phyloP scores from a whole-genome alignment of 2,797 vertebrate genomes.

The Crocodylus rhombifer region DNA sequence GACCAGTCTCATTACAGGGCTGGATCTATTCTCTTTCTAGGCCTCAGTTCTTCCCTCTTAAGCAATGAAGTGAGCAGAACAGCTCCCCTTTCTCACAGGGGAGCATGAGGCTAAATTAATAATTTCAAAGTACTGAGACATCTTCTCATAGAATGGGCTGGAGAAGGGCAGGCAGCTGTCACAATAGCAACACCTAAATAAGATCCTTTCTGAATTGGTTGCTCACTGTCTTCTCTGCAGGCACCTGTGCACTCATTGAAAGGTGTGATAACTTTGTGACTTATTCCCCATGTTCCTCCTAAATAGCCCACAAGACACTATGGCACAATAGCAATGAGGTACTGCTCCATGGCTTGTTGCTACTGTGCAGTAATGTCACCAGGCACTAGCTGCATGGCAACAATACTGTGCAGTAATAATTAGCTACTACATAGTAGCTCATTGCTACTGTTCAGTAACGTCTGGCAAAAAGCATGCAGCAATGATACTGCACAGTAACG shows the following conservation, averaged over 20 bases:
- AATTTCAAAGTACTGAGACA: not conserved
- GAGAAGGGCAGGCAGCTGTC: not conserved
- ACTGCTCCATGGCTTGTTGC: no score
- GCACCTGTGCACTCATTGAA: fast-evolving
- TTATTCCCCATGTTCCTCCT: not conserved
- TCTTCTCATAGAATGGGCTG: not conserved
- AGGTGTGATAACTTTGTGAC: not conserved
- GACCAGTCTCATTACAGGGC: not conserved
- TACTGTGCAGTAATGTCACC: no score
- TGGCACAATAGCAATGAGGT: not conserved
- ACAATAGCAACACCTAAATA: not conserved
- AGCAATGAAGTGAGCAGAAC: not conserved
- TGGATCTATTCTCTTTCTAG: not conserved
- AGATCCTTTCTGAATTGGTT: not conserved
- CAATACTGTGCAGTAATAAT: no score
- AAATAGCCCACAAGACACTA: not conserved
- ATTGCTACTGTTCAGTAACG: no score
- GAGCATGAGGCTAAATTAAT: not conserved
- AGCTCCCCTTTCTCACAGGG: not conserved
- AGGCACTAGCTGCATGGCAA: no score
- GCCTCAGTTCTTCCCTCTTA: not conserved
- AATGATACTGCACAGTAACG: no score
- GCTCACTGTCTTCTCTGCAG: not conserved
- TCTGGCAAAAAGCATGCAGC: no score
- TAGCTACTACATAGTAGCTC: no score